These are phyloP conservation scores for Rhyacichthys aspro DNA, from an alignment of 2,797 vertebrate species.

Conservation along the genomic window DNA sequence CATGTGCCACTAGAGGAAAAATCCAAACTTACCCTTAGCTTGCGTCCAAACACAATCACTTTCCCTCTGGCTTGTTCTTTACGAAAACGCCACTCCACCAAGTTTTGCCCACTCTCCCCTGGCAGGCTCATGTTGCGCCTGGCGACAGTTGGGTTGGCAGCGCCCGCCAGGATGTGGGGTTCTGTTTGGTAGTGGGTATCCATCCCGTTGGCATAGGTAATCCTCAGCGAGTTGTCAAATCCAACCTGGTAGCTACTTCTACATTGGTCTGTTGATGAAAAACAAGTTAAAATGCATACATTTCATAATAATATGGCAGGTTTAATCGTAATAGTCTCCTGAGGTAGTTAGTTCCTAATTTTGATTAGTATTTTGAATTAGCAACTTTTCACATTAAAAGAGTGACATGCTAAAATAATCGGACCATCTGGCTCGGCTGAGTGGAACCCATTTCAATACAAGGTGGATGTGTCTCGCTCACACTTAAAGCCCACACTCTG, in stretches of 20 bases:
- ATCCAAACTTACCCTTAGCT: constrained; percentile 85
- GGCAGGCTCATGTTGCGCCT: constrained; percentile 97
- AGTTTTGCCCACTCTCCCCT: constrained; percentile 92
- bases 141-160: constrained; percentile 93
- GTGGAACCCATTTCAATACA: constrained; percentile 60
- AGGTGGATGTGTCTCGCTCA: constrained; percentile 60
- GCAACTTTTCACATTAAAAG: constrained; percentile 20
- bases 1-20: constrained; percentile 6
- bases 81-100: constrained; percentile 98
- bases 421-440: constrained; percentile 53
- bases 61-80: constrained; percentile 96
- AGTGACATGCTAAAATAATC: constrained; percentile 38
- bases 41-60: constrained; percentile 96
- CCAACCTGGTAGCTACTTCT: constrained; percentile 95
- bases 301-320: constrained; percentile 2
- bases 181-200: constrained; percentile 97
- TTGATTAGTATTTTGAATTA: constrained; percentile 30
- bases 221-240: constrained; percentile 92
- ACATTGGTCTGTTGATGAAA: constrained; percentile 87
- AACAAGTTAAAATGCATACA: constrained; percentile 8
- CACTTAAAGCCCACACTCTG: constrained; percentile 52
- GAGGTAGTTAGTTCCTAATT: constrained; percentile 7
- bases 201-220: constrained; percentile 95
- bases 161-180: constrained; percentile 93
- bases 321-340: neutral